Base-by-base conservation (phyloP, 2,113 vertebrate species). In the Vireo altiloquus region DNA sequence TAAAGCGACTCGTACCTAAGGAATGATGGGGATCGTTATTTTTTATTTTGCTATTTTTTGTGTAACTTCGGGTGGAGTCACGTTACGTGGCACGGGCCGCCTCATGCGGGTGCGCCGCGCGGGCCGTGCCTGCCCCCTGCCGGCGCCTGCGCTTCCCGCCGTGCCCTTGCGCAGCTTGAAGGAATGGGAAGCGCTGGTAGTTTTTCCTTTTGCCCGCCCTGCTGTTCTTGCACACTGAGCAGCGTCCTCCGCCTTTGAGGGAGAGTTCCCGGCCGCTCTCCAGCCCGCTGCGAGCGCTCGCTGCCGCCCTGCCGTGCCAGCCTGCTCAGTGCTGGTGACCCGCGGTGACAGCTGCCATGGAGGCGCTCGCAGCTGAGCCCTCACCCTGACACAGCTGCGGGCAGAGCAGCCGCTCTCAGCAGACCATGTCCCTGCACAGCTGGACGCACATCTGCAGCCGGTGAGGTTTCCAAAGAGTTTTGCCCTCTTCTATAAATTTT, bases 131-230 rank as follows among this genome's bases (percentile, higher is more conserved):
- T 82, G 87, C 87, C 87, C 77, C 53, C 87, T 89, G 69, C 15
- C 52, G 87, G 77, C 23, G 17, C 35, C 56, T 17, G n/a, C 56
- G n/a, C 21, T 13, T 6, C 25, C 23, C 35, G n/a, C 59, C 21
- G 56, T 9, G 35, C 28, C 53, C 30, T 20, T 2, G 68, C 47
- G 0, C 25, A 2, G 66, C 81, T 3, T 12, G 40, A 7, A 4
- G 44, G 20, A 27, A 17, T 1, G 2, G 57, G 42, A 27, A 35
- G 15, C 1, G 1, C 57, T 0, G n/a, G 0, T 1, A 0, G 15
- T 2, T 9, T 21, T 56, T 49, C n/a, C 25, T 40, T 22, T 13
- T 13, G 64, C 33, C n/a, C 39, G 33, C 39, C 28, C 63, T 3
- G 75, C 42, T 56, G 11, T 5, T 1, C n/a, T 0, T 3, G 85